Conservation (phyloP, 2,888 invertebrate genomes). For the Eilema sororculum region DNA sequence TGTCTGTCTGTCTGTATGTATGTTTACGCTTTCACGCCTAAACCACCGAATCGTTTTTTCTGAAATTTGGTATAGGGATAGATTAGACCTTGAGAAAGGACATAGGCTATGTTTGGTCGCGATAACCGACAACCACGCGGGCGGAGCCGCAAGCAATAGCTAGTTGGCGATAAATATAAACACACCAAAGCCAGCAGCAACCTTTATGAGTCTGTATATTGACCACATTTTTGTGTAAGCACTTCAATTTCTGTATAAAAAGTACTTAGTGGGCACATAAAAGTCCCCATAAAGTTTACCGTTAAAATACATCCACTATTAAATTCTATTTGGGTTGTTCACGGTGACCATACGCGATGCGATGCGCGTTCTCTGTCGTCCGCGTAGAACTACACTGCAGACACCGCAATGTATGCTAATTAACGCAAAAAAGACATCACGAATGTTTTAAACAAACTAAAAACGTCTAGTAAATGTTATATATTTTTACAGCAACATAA, state of each 20-base stretch:
- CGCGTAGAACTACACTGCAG: neutral
- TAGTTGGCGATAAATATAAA: neutral
- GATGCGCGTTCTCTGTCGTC: conserved; percentile 33
- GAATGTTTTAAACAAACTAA: conserved; percentile 25
- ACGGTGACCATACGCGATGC: conserved; percentile 7
- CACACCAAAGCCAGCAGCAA: neutral
- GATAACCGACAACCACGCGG: no score
- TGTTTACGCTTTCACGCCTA: no score
- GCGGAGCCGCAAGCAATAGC: no score
- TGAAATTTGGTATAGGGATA: no score
- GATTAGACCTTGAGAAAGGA: no score
- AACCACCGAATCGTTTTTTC: no score
- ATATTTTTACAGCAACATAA: conserved; percentile 26
- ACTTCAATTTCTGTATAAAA: neutral
- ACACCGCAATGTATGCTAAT: conserved; percentile 23
- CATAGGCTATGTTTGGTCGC: no score
- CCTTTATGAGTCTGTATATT: neutral
- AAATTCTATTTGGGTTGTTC: conserved; percentile 57
- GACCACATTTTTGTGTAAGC: conserved; percentile 1
- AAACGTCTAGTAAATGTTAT: conserved; percentile 13
- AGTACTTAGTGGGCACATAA: conserved; percentile 2
- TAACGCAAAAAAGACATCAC: conserved; percentile 32
- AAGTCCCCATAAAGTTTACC: conserved; percentile 27
- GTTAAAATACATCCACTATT: conserved; percentile 53
- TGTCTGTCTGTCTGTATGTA: no score